Conservation (phyloP, 2,888 invertebrate species). For the Thera britannica region DNA sequence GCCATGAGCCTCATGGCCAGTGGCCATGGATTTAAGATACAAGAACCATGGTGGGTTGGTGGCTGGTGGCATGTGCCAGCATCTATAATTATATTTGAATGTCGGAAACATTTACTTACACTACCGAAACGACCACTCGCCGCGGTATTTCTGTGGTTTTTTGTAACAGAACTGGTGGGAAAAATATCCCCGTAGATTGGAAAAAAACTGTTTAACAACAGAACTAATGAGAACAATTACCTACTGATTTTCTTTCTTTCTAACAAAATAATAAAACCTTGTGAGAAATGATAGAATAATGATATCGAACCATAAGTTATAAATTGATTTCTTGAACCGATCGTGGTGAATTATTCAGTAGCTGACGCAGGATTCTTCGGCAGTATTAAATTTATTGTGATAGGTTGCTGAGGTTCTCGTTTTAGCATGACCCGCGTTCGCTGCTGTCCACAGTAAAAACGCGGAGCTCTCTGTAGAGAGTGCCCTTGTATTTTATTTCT, state of each 20-base stretch:
- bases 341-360: conserved; percentile 55
- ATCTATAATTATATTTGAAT: no score
- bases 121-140: no score
- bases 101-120: no score
- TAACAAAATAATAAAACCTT: neutral
- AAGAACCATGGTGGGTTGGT: no score
- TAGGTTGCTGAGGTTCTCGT: conserved; percentile 39
- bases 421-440: conserved; percentile 43
- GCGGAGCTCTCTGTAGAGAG: conserved; percentile 17
- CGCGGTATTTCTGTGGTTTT: no score
- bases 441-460: conserved; percentile 33
- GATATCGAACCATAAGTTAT: neutral
- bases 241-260: neutral
- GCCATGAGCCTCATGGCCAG: no score
- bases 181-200: no score
- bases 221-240: no score
- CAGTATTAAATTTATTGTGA: conserved; percentile 40
- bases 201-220: no score
- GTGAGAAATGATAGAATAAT: neutral
- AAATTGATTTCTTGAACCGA: conserved; percentile 6
- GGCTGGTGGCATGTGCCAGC: no score
- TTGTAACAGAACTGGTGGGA: no score
- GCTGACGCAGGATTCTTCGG: conserved; percentile 41
- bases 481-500: conserved; percentile 22
- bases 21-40: no score